These are phyloP conservation scores for Ennomos fuscantarius DNA, from an alignment of 2,888 invertebrate species.

Conservation along the genomic window DNA sequence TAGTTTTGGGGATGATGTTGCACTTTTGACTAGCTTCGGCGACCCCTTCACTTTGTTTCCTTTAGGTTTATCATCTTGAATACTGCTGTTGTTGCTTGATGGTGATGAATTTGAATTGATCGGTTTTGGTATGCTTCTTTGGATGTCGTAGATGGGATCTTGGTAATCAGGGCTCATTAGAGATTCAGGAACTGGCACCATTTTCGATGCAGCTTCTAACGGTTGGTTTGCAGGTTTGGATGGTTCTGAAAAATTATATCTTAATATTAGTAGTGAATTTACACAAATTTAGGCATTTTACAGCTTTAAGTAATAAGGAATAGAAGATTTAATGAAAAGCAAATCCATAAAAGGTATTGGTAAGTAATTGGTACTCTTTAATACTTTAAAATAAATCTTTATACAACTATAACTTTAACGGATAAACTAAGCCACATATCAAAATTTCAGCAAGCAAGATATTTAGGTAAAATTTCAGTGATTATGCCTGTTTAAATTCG, in stretches of 20 bases:
- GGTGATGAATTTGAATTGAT: constrained; percentile 61
- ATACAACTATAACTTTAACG: too few species aligned
- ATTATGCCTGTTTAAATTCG: too few species aligned
- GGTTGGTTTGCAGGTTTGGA: constrained; percentile 80
- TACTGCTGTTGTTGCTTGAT: constrained; percentile 70
- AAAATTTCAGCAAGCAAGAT: too few species aligned
- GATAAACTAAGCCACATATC: too few species aligned
- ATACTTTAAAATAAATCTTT: too few species aligned
- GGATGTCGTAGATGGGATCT: constrained; percentile 79
- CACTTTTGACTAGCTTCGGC: constrained; percentile 77
- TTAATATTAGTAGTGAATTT: too few species aligned
- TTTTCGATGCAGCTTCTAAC: constrained; percentile 92
- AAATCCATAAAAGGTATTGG: too few species aligned
- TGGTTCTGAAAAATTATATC: constrained; percentile 36
- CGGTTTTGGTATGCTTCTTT: constrained; percentile 66
- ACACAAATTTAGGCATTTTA: too few species aligned
- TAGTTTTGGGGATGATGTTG: constrained; percentile 76
- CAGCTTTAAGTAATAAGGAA: too few species aligned
- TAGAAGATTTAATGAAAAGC: too few species aligned
- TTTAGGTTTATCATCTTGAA: constrained; percentile 63
- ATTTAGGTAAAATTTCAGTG: too few species aligned
- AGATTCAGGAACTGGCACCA: constrained; percentile 95
- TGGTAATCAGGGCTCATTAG: constrained; percentile 93
- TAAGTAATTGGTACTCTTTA: too few species aligned
- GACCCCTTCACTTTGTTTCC: constrained; percentile 68